A percentile compares a stretch with the other conserved stretches of the same genome.
These are phyloP conservation scores for Drosophila rufa DNA, from an alignment of 1,140 invertebrate species.

Conservation along the genomic window DNA sequence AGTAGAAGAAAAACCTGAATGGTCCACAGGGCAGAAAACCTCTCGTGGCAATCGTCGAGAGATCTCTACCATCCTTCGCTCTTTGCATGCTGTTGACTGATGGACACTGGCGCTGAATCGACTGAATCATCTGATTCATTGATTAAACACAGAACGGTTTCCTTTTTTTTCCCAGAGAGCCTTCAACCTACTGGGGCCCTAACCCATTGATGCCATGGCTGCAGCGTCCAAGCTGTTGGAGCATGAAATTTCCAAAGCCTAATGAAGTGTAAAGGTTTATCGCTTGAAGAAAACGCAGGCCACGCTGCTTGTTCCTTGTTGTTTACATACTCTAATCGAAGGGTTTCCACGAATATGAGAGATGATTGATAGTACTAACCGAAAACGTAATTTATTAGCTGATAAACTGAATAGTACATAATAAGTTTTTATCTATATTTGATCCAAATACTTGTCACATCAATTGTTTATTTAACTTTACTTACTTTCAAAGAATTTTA, in stretches of 20 bases:
- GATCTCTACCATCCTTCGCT: conserved; percentile 1
- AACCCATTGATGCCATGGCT: conserved; percentile 66
- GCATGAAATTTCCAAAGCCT: conserved; percentile 78
- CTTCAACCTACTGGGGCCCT: conserved; percentile 32
- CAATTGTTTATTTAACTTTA: no score
- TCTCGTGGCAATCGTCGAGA: conserved; percentile 42
- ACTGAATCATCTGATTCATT: conserved; percentile 78
- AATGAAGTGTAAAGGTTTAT: conserved; percentile 84
- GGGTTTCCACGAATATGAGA: neutral
- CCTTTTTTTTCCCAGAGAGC: conserved; percentile 16
- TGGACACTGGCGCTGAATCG: conserved; percentile 63
- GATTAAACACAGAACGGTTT: conserved; percentile 67
- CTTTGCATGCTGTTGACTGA: conserved; percentile 68
- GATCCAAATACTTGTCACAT: no score
- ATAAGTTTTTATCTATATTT: no score
- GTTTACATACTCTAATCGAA: conserved; percentile 5
- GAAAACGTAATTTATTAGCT: neutral
- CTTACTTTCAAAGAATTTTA: no score
- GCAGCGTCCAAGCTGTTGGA: conserved; percentile 67
- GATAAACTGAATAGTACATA: neutral
- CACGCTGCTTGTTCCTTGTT: conserved; percentile 24
- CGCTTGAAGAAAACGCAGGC: conserved; percentile 59
- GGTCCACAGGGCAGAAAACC: conserved; percentile 12
- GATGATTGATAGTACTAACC: neutral
- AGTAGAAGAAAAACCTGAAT: conserved; percentile 7